A percentile compares a stretch with the other conserved stretches of the same genome.
Evolutionary conservation across 2,113 vertebrate species (phyloP).

Genomic region (Epinephelus lanceolatus): DNA sequence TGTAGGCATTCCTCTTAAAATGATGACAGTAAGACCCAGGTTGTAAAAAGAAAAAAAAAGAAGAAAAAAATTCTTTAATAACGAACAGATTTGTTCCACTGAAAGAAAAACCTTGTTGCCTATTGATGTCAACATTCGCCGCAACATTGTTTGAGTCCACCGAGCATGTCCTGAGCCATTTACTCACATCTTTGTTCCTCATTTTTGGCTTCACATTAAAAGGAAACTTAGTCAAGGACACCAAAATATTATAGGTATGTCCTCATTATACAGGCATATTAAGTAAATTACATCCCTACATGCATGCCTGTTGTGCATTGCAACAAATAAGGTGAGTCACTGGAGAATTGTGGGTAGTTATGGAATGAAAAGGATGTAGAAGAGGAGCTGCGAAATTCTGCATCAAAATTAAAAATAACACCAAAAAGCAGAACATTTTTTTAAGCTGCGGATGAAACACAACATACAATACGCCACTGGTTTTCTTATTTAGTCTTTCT

Average conservation of each 20-base stretch:
- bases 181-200: slow-evolving; percentile 58
- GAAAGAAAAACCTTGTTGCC: slow-evolving; percentile 11
- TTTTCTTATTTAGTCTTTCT: slow-evolving; percentile 65
- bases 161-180: slow-evolving; percentile 30
- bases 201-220: slow-evolving; percentile 62
- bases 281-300: slow-evolving; percentile 24
- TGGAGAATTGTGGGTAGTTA: slow-evolving; percentile 52
- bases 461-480: slow-evolving; percentile 41
- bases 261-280: slow-evolving; percentile 17
- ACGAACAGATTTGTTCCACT: slow-evolving; percentile 31
- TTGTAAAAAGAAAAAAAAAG: background rate
- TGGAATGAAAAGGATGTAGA: slow-evolving; percentile 32
- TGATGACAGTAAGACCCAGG: slow-evolving; percentile 5
- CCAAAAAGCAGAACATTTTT: slow-evolving; percentile 46
- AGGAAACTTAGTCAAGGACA: slow-evolving; percentile 52
- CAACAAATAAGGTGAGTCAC: slow-evolving; percentile 29
- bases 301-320: slow-evolving; percentile 29
- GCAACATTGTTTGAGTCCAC: slow-evolving; percentile 35
- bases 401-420: slow-evolving; percentile 31
- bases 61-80: background rate
- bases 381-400: slow-evolving; percentile 15
- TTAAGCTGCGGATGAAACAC: slow-evolving; percentile 39
- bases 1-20: background rate
- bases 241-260: slow-evolving; percentile 44
- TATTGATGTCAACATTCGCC: slow-evolving; percentile 37